Conservation (phyloP, 2,113 vertebrate species). For the Odobenus rosmarus region DNA sequence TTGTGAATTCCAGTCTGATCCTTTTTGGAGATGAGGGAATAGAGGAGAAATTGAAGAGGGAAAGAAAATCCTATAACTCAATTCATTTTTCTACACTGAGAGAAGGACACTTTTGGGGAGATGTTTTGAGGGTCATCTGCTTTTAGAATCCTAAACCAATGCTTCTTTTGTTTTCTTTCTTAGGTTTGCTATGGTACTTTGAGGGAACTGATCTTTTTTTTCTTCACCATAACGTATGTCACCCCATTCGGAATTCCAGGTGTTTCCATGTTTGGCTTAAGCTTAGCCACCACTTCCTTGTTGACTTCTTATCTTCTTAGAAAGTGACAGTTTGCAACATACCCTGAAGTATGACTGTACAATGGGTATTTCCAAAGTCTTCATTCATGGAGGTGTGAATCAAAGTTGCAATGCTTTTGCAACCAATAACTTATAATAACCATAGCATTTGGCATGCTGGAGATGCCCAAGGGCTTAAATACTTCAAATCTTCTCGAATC, state of each 20-base stretch:
- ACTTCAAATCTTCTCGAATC: conserved; percentile 66
- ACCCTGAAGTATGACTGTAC: not conserved
- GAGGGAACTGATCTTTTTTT: not conserved
- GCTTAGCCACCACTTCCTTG: not conserved
- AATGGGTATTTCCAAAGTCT: conserved; percentile 37
- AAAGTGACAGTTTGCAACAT: not conserved
- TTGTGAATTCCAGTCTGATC: not conserved
- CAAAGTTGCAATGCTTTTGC: conserved; percentile 20
- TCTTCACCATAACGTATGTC: not conserved
- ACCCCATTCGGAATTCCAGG: not conserved
- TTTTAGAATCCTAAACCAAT: conserved; percentile 9
- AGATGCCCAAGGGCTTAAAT: conserved; percentile 58
- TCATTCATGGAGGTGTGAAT: conserved; percentile 48
- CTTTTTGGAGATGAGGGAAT: not conserved
- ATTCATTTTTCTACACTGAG: not conserved
- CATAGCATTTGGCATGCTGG: not conserved
- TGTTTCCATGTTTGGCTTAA: not conserved
- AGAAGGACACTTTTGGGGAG: not conserved
- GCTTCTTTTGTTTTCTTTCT: not conserved
- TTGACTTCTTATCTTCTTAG: not conserved
- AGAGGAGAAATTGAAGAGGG: not conserved
- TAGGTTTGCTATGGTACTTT: conserved; percentile 54
- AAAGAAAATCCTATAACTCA: not conserved
- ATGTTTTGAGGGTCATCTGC: not conserved
- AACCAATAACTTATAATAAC: conserved; percentile 39